These are phyloP conservation scores for Cryptus viduatorius DNA, from an alignment of 2,888 invertebrate genomes.

Conservation along the genomic window DNA sequence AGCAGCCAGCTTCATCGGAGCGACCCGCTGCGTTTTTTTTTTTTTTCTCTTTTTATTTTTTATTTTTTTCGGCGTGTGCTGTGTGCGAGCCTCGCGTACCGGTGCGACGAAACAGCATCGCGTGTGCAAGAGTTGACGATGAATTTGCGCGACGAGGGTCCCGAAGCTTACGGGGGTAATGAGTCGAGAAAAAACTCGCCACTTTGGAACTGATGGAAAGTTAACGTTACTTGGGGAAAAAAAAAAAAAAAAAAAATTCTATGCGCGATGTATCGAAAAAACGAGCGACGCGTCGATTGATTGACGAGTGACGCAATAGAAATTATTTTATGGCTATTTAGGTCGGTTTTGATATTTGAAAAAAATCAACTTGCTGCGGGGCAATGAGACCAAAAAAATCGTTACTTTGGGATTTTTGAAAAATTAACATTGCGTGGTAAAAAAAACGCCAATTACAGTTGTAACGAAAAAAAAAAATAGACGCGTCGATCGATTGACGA, in stretches of 20 bases:
- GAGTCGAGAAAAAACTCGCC: constrained; percentile 72
- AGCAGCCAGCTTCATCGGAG: constrained; percentile 50
- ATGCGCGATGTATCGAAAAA: constrained; percentile 20
- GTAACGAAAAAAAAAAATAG: constrained; percentile 17
- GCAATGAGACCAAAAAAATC: background rate
- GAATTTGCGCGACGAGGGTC: constrained; percentile 53
- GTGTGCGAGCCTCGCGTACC: constrained; percentile 10
- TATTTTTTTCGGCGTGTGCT: constrained; percentile 2
- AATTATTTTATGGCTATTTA: constrained; percentile 1
- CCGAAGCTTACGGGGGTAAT: constrained; percentile 68
- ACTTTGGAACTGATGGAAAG: constrained; percentile 54
- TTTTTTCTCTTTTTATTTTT: constrained; percentile 48
- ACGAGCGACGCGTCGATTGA: constrained; percentile 13
- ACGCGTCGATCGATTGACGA: constrained; percentile 48
- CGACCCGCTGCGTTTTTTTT: constrained; percentile 65
- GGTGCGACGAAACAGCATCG: constrained; percentile 44
- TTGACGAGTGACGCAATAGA: constrained; percentile 1
- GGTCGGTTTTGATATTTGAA: background rate
- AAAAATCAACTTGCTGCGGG: background rate
- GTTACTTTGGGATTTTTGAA: background rate
- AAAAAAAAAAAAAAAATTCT: constrained; percentile 19
- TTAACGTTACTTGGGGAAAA: background rate
- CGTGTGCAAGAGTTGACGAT: constrained; percentile 68
- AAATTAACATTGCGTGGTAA: background rate
- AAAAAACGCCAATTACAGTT: constrained; percentile 7